Evolutionary conservation across 2,113 vertebrate genomes (phyloP), one percentile per base, ranked within the genome.

Genomic region (Cottus gobio): DNA sequence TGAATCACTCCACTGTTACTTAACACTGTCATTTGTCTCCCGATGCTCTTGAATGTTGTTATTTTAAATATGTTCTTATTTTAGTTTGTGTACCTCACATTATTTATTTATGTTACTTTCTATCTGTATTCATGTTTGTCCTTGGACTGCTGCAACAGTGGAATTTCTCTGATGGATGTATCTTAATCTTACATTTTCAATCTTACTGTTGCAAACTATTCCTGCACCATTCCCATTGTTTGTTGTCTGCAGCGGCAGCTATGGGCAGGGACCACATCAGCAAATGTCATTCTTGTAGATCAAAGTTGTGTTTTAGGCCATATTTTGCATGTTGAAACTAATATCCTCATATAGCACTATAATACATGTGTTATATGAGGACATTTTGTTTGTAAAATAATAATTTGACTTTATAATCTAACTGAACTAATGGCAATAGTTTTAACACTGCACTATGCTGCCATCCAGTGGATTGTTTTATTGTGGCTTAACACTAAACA

Each of bases 381-480:
- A 34, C 0, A 12, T 78, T 62, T 31, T 10, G 28, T 5, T n/a
- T 56, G 12, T 28, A 75, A 8, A 65, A 34, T 12, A 48, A 50
- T 2, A 4, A 10, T 62, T 39, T 1, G 7, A 37, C 54, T 30
- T 36, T 48, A 18, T 44, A 44, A 6, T 68, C 37, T 36, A 26
- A 48, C 18, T 62, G 31, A 72, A 28, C 15, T 8, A 5, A 48
- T 6, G 20, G 26, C 4, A 24, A 3, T 10, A 36, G 4, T 15
- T 50, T 42, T 2, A 12, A 37, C 34, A 48, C 24, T 54, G 34
- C 79, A 56, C 63, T 70, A 16, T 91, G 75, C 87, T 93, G 89
- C 90, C 86, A 90, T 87, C 93, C 92, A 83, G 88, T 90, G 93
- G 50, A 5, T 34, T 1, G 0, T 31, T 39, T 20, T 26, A 71